Evolutionary conservation across 2,797 vertebrate genomes (phyloP).

Genomic region (Pteropus rufus): DNA sequence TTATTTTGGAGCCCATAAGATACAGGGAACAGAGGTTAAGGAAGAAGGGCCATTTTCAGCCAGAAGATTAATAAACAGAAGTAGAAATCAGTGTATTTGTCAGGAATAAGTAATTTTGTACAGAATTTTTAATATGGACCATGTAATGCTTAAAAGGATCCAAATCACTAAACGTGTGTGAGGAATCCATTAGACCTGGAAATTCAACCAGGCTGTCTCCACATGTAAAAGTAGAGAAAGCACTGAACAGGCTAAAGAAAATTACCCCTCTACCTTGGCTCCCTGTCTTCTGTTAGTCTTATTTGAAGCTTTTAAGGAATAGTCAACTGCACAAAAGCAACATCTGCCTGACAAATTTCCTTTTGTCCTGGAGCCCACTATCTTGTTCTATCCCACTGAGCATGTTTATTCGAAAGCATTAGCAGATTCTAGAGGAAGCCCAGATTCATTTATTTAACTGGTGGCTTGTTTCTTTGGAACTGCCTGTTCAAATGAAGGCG

Average conservation of each 20-base stretch:
- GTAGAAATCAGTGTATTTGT: neutral
- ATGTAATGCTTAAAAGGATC: constrained; percentile 2
- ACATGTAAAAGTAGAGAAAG: neutral
- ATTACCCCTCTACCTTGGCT: neutral
- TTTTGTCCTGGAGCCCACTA: constrained; percentile 31
- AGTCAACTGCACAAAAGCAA: constrained; percentile 9
- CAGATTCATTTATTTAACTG: constrained; percentile 24
- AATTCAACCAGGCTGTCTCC: neutral
- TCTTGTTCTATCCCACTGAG: neutral
- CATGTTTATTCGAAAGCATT: constrained; percentile 46
- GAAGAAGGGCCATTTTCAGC: neutral
- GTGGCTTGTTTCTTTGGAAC: constrained; percentile 8
- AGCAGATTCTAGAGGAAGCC: constrained; percentile 37
- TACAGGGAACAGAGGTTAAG: neutral
- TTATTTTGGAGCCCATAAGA: constrained; percentile 33
- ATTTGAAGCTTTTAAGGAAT: constrained; percentile 28
- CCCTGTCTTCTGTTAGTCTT: neutral
- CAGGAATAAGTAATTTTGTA: constrained; percentile 49
- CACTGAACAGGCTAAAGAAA: constrained; percentile 1
- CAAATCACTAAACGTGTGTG: neutral
- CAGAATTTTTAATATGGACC: constrained; percentile 1
- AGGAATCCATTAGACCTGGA: constrained; percentile 7
- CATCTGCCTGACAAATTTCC: constrained; percentile 62
- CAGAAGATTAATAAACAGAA: neutral
- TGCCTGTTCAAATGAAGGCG: constrained; percentile 10